A percentile compares a stretch with the other conserved stretches of the same genome.
These are phyloP conservation scores for Erebia palarica DNA, from an alignment of 2,888 invertebrate genomes.

Conservation along the genomic window DNA sequence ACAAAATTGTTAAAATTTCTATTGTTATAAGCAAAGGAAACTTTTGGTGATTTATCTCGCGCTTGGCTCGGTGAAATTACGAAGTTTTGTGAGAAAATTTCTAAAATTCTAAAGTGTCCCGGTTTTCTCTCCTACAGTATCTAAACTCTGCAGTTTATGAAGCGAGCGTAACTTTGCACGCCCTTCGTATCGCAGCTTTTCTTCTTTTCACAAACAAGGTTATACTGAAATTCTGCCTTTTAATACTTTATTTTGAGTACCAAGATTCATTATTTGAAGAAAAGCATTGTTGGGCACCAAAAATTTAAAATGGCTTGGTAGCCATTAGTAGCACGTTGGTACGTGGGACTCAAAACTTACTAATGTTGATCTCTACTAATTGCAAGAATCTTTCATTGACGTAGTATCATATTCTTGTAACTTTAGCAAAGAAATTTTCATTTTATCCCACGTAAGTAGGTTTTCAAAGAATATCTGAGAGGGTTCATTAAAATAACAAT, in stretches of 20 bases:
- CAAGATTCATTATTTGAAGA: slow-evolving; percentile 5
- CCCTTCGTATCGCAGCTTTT: slow-evolving; percentile 74
- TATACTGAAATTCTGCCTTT: slow-evolving; percentile 64
- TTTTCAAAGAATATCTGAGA: no score
- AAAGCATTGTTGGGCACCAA: background rate
- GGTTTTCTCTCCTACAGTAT: slow-evolving; percentile 51
- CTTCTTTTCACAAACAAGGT: slow-evolving; percentile 64
- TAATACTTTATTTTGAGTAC: slow-evolving; percentile 47
- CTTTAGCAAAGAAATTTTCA: no score
- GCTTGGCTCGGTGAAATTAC: slow-evolving; percentile 55
- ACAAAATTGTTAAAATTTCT: slow-evolving; percentile 24
- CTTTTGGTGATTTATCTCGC: slow-evolving; percentile 40
- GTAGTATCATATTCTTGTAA: background rate
- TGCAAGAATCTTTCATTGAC: background rate
- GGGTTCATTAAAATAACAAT: no score
- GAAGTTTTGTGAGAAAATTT: slow-evolving; percentile 73
- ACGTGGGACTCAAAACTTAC: no score
- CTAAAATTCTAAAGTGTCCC: slow-evolving; percentile 75
- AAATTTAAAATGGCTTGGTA: background rate
- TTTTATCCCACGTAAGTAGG: no score
- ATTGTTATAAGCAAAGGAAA: slow-evolving; percentile 30
- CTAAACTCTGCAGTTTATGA: slow-evolving; percentile 63
- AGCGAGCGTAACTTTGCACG: slow-evolving; percentile 71
- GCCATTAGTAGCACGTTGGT: no score
- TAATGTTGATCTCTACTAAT: no score